A percentile compares a stretch with the other conserved stretches of the same genome.
These are phyloP conservation scores for Latrodectus elegans DNA, from an alignment of 2,888 invertebrate genomes.

Conservation along the genomic window DNA sequence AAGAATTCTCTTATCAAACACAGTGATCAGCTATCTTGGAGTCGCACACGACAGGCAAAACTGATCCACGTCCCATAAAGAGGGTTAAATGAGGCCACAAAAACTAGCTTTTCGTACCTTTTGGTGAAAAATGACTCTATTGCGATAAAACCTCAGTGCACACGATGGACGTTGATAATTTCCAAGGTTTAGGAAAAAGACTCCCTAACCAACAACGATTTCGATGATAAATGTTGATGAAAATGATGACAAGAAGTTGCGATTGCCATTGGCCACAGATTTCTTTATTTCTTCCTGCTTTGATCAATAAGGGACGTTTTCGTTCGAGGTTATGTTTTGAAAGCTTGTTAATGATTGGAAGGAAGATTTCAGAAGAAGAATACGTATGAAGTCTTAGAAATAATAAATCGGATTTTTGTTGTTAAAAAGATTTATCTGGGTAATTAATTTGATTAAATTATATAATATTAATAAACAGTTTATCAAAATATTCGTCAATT, in stretches of 20 bases:
- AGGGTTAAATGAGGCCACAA: constrained; percentile 20
- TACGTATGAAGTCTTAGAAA: too few relatives aligned
- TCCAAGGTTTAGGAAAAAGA: constrained; percentile 25
- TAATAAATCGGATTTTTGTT: too few relatives aligned
- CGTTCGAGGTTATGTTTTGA: too few relatives aligned
- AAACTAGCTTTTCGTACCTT: constrained; percentile 17
- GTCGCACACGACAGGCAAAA: constrained; percentile 16
- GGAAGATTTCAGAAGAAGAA: too few relatives aligned
- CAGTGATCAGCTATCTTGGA: constrained; percentile 7
- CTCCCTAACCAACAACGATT: constrained; percentile 46
- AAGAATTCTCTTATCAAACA: not conserved
- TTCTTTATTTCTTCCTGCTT: constrained; percentile 15
- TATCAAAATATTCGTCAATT: too few relatives aligned
- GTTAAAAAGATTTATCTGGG: too few relatives aligned
- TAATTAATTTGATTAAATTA: too few relatives aligned
- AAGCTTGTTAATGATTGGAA: too few relatives aligned
- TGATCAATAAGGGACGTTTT: not conserved
- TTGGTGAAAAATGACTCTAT: constrained; percentile 37
- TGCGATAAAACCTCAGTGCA: constrained; percentile 20
- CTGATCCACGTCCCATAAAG: constrained; percentile 16
- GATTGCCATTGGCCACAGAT: constrained; percentile 35
- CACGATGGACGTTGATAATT: constrained; percentile 45
- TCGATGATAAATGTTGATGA: constrained; percentile 55
- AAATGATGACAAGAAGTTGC: constrained; percentile 37
- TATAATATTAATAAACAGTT: too few relatives aligned